A percentile compares a stretch with the other conserved stretches of the same genome.
Conservation (phyloP, 1,140 invertebrate species). For the Brachystomella parvula region DNA sequence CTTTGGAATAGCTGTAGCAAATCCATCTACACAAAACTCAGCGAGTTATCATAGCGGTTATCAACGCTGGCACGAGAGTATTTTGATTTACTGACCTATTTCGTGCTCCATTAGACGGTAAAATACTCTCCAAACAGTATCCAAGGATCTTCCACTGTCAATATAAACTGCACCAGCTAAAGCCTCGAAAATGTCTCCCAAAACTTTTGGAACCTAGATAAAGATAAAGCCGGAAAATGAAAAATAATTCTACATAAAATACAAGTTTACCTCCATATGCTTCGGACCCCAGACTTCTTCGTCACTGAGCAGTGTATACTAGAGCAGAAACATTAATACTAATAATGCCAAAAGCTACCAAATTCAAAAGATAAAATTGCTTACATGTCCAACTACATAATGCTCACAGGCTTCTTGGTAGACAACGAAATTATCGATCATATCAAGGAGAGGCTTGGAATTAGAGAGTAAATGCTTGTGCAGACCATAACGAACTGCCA, state of each 20-base stretch:
- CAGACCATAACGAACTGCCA: conserved; percentile 52
- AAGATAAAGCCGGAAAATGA: conserved; percentile 43
- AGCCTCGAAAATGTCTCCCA: conserved; percentile 57
- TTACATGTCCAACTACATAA: conserved; percentile 38
- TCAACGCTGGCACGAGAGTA: neutral
- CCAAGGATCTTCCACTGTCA: conserved; percentile 51
- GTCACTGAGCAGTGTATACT: conserved; percentile 51
- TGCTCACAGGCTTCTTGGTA: conserved; percentile 45
- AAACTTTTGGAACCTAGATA: conserved; percentile 51
- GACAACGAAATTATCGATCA: conserved; percentile 50
- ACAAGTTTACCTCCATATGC: conserved; percentile 1
- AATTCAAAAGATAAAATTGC: neutral
- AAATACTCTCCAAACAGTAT: conserved; percentile 53
- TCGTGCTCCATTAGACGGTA: conserved; percentile 50
- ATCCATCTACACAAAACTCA: conserved; percentile 16
- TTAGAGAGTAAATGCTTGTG: conserved; percentile 42
- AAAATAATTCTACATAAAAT: neutral
- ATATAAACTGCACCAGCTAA: conserved; percentile 55
- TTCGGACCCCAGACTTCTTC: conserved; percentile 19
- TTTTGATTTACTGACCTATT: conserved; percentile 43
- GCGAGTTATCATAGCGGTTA: neutral
- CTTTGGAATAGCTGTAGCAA: conserved; percentile 24
- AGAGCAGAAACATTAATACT: conserved; percentile 48
- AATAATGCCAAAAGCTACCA: conserved; percentile 41
- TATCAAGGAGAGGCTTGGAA: conserved; percentile 44